Percentiles rank a stretch among this genome's conserved stretches.
Conservation (phyloP, 2,113 vertebrate genomes). For the Numenius arquata region DNA sequence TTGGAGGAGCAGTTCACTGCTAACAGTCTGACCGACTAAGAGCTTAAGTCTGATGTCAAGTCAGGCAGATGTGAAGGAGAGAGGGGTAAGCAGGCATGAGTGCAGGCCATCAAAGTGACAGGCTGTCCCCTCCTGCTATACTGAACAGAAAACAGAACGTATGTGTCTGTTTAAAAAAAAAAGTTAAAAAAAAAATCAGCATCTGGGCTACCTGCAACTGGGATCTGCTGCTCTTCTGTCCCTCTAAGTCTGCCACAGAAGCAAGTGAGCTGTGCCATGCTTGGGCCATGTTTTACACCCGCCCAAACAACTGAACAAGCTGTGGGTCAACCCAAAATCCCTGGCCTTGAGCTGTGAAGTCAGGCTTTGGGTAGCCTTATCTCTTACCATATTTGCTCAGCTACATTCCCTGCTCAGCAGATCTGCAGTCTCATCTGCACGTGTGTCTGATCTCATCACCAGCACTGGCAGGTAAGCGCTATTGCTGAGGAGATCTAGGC, state of each 20-base stretch:
- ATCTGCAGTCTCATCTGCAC: fast-evolving
- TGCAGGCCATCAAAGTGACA: neutral
- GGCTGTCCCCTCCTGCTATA: neutral
- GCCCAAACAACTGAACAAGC: neutral
- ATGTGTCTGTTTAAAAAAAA: fast-evolving
- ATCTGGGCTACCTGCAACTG: neutral
- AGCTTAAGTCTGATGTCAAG: too few species aligned
- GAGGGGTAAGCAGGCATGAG: too few species aligned
- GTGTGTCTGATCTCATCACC: neutral
- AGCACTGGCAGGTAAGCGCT: fast-evolving
- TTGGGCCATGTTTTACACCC: neutral
- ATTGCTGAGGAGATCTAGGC: fast-evolving
- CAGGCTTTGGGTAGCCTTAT: neutral
- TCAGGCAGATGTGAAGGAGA: neutral
- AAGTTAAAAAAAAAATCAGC: neutral
- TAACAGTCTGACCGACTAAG: neutral
- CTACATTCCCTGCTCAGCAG: fast-evolving
- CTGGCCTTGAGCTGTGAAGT: neutral
- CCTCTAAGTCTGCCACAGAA: neutral
- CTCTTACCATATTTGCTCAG: neutral
- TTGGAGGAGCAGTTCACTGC: neutral
- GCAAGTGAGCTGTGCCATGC: fast-evolving
- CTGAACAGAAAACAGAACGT: neutral
- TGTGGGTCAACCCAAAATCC: neutral
- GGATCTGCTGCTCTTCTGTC: neutral